A percentile compares a stretch with the other conserved stretches of the same genome.
phyloP scores from a whole-genome alignment of 2,888 invertebrate genomes.

The Clitarchus hookeri region DNA sequence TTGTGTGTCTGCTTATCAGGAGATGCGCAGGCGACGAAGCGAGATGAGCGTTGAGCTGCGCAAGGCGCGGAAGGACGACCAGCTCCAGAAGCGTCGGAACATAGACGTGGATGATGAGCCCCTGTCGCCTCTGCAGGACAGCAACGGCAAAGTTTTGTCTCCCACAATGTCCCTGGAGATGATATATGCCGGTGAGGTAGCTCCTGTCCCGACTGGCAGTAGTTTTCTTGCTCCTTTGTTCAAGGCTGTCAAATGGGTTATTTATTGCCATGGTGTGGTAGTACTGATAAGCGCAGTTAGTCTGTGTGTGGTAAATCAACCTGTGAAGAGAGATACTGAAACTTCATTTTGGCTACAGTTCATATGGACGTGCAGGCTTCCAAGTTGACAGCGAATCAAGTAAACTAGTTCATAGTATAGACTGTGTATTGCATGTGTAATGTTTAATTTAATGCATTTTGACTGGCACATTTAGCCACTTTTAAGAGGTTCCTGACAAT shows the following conservation, averaged over 20 bases:
- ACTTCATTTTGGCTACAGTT: too few species aligned
- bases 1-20: conserved; percentile 58
- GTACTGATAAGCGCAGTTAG: too few species aligned
- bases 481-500: too few species aligned
- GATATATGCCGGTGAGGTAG: neutral
- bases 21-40: conserved; percentile 84
- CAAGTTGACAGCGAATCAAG: too few species aligned
- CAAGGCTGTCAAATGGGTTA: neutral
- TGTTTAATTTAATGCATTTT: too few species aligned
- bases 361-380: too few species aligned
- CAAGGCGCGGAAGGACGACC: conserved; percentile 93
- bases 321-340: too few species aligned
- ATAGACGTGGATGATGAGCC: conserved; percentile 63
- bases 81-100: conserved; percentile 87
- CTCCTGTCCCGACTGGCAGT: too few species aligned
- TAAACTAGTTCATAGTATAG: too few species aligned
- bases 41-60: conserved; percentile 90
- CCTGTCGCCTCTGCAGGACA: conserved; percentile 59
- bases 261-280: neutral
- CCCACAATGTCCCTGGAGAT: neutral
- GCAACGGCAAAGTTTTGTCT: conserved; percentile 49
- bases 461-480: too few species aligned
- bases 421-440: too few species aligned
- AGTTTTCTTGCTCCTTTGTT: neutral
- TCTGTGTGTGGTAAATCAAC: neutral